A percentile compares a stretch with the other conserved stretches of the same genome.
phyloP scores from a whole-genome alignment of 2,888 invertebrate genomes.

The Abscondita cerata region DNA sequence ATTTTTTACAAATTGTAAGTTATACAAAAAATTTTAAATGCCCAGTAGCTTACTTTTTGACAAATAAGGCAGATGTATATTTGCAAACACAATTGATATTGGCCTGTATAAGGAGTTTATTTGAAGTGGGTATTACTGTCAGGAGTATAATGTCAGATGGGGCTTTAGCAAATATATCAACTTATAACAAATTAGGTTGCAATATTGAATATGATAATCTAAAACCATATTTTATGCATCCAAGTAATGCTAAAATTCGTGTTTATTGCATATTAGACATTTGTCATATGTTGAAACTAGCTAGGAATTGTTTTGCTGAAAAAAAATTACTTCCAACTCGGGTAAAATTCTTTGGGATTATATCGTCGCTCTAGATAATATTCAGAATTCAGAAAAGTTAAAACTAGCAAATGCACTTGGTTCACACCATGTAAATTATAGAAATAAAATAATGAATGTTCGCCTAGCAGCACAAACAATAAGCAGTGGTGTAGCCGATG shows the following conservation, averaged over 20 bases:
- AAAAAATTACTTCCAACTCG: not conserved
- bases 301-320: not conserved
- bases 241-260: not conserved
- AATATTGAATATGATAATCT: not conserved
- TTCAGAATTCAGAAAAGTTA: conserved; percentile 31
- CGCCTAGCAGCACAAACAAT: conserved; percentile 36
- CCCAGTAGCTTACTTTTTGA: conserved; percentile 25
- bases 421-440: conserved; percentile 36
- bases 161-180: conserved; percentile 17
- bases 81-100: conserved; percentile 26
- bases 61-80: conserved; percentile 22
- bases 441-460: conserved; percentile 41
- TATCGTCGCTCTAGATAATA: conserved; percentile 29
- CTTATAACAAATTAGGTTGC: conserved; percentile 5
- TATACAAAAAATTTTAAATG: conserved; percentile 28
- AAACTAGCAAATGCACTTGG: conserved; percentile 38
- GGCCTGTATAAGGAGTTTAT: conserved; percentile 20
- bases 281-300: conserved; percentile 1
- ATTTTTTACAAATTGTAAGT: conserved; percentile 22
- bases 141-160: conserved; percentile 27
- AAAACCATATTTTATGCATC: not conserved
- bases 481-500: conserved; percentile 38
- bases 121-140: conserved; percentile 19
- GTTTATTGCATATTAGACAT: conserved; percentile 1
- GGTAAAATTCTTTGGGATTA: conserved; percentile 28